A percentile compares a stretch with the other conserved stretches of the same genome.
These are phyloP conservation scores for Cynocephalus volans DNA, from an alignment of 2,113 vertebrate genomes.

Conservation along the genomic window DNA sequence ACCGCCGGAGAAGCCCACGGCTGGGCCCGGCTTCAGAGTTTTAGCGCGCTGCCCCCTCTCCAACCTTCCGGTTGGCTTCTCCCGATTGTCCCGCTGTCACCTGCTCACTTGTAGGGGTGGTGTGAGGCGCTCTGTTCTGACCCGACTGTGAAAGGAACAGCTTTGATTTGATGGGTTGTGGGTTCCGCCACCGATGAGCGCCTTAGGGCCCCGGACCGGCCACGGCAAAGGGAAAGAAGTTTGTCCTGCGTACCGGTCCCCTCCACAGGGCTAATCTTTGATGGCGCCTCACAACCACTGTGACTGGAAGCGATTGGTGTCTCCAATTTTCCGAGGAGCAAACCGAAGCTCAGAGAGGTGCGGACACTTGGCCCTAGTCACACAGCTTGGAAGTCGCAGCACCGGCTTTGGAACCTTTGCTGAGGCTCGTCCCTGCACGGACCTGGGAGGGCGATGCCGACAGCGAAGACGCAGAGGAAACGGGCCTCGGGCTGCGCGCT, in stretches of 20 bases:
- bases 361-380: neutral
- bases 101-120: neutral
- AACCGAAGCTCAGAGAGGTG: neutral
- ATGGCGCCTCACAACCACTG: neutral
- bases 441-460: neutral
- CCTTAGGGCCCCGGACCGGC: neutral
- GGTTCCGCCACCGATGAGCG: accelerated
- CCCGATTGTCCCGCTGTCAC: accelerated
- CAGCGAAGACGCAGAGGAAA: neutral
- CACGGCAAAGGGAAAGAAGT: neutral
- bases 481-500: neutral
- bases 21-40: neutral
- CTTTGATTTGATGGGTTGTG: neutral
- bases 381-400: neutral
- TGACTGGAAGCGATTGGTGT: neutral
- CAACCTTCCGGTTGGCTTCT: neutral
- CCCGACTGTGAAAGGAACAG: neutral
- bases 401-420: neutral
- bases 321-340: neutral
- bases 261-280: no score
- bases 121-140: neutral
- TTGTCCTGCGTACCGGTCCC: accelerated
- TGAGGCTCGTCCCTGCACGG: accelerated
- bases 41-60: neutral
- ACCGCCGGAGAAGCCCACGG: neutral